These are phyloP conservation scores for Aviceda subcristata DNA, from an alignment of 2,113 vertebrate species.

Conservation along the genomic window DNA sequence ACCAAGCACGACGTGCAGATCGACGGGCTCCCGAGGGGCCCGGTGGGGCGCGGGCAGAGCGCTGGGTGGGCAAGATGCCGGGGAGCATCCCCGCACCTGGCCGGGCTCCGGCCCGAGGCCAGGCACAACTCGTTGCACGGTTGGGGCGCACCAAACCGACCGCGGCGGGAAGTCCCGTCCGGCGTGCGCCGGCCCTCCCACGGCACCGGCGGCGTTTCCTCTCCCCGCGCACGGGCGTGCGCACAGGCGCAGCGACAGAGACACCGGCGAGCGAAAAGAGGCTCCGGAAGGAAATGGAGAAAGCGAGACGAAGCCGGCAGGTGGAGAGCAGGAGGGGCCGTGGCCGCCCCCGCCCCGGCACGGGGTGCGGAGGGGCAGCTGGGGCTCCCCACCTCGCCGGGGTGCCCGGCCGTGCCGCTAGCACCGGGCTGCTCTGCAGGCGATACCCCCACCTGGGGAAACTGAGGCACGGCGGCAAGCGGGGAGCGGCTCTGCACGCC, in stretches of 20 bases:
- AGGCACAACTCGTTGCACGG: neutral
- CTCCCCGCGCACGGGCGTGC: neutral
- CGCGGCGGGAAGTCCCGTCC: neutral
- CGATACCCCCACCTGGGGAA: neutral
- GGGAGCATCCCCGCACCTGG: neutral
- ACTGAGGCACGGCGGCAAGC: neutral
- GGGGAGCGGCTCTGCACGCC: neutral
- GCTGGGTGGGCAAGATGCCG: neutral
- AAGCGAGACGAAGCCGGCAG: conserved; percentile 5
- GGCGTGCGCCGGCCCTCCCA: neutral
- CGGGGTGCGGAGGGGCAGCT: neutral
- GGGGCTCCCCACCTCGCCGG: neutral
- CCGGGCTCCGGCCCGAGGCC: neutral
- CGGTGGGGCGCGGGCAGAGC: neutral
- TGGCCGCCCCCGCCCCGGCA: neutral
- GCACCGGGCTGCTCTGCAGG: neutral
- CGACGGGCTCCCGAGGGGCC: neutral
- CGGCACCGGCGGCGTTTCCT: conserved; percentile 13
- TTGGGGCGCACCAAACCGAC: neutral
- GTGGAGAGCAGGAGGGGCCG: conserved; percentile 20
- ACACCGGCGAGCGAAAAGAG: neutral
- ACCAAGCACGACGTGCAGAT: neutral
- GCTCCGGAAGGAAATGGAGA: conserved; percentile 60
- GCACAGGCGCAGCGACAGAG: neutral
- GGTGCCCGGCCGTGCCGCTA: neutral